Evolutionary conservation across 2,797 vertebrate species (phyloP), one percentile per base, ranked within the genome.

Genomic region (Podarcis lilfordi): DNA sequence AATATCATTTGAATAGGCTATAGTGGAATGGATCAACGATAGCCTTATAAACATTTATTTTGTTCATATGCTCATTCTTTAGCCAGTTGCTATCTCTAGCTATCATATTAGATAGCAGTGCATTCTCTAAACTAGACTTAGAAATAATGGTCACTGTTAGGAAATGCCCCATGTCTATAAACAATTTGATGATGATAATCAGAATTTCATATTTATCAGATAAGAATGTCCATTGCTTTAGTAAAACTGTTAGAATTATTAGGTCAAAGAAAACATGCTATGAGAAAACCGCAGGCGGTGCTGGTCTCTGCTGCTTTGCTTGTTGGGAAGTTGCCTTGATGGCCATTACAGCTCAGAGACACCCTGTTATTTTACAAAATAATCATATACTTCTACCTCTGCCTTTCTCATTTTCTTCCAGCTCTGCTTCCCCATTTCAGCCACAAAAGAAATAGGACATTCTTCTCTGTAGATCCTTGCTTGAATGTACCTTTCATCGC

Each of bases 371-470:
- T 74, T 83, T 15, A 35, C 32, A 23, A 55, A 25, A 55, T 21
- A 61, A 72, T 43, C 40, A 64, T 11, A 85, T 23, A 19, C 4
- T n/a, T 82, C 37, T 81, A 10, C 27, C 8, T 68, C 66, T 91
- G 55, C 72, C 11, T 88, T 79, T 25, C 85, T 92, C 50, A 82
- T 1, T n/a, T 89, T 3, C 23, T 86, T 84, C 1, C 68, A 1
- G 25, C 25, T 55, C 66, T 29, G 9, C 77, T 87, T 76, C 40
- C 29, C 71, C 43, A 64, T 29, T 81, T 64, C 15, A 81, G 3
- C n/a, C 69, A 76, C 59, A 8, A 82, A 76, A 76, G 59, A 77
- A 68, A 32, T 40, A 23, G 45, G 19, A 43, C 23, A 27, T 64
- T 64, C 50, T 79, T 74, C 50, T 45, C 66, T 45, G 40, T 50